Conservation (phyloP, 2,888 invertebrate species). For the Deilephila elpenor region DNA sequence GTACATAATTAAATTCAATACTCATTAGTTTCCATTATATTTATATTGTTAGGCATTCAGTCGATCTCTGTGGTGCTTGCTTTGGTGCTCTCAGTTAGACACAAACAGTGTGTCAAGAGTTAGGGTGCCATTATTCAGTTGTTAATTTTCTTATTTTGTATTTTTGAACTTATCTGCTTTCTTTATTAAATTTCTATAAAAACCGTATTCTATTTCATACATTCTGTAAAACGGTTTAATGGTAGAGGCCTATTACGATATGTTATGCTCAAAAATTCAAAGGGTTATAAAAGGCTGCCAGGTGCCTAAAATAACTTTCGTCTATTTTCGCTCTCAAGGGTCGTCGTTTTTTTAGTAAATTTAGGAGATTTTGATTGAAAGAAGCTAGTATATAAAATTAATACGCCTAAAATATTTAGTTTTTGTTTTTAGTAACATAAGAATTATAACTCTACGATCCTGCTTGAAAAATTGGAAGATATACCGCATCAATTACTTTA, state of each 20-base stretch:
- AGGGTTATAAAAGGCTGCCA: background rate
- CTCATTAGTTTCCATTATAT: background rate
- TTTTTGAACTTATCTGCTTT: background rate
- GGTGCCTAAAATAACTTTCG: constrained; percentile 4
- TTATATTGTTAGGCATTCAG: too few species aligned
- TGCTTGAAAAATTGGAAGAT: background rate
- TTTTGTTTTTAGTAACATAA: background rate
- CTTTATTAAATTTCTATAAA: background rate
- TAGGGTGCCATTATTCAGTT: too few species aligned
- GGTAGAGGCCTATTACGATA: background rate
- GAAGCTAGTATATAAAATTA: background rate
- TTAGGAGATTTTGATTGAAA: background rate
- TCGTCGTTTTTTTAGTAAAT: background rate
- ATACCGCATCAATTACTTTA: too few species aligned
- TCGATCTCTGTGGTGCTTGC: too few species aligned
- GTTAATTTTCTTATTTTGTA: too few species aligned
- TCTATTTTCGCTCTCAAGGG: background rate
- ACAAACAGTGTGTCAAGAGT: too few species aligned
- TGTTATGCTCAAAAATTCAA: background rate
- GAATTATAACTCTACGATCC: background rate
- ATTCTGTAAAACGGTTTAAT: background rate
- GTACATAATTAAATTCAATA: background rate
- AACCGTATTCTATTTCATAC: too few species aligned
- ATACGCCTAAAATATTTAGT: background rate
- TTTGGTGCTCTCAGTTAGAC: too few species aligned